Percentiles rank a stretch among this genome's conserved stretches.
Conservation (phyloP, 2,888 invertebrate species). For the Mythimna lalbum region DNA sequence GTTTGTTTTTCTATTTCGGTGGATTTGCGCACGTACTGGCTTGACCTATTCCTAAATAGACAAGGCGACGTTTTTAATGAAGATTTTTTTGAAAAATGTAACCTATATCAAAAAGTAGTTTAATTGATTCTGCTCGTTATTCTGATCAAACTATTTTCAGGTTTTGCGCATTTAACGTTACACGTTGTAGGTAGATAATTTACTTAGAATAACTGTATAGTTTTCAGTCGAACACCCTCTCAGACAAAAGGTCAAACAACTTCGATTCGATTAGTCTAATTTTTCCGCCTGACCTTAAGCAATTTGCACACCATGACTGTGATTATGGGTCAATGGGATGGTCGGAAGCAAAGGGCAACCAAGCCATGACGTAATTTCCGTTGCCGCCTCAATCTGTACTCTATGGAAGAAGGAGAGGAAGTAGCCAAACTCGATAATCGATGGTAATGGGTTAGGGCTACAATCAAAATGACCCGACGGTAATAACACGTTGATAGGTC, state of each 20-base stretch:
- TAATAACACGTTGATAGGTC: slow-evolving; percentile 10
- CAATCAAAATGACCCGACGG: background rate
- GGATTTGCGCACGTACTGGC: too few species aligned
- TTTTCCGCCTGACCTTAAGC: background rate
- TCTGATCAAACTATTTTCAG: too few species aligned
- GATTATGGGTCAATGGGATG: slow-evolving; percentile 38
- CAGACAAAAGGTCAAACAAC: background rate
- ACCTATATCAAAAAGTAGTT: too few species aligned
- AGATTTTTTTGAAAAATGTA: too few species aligned
- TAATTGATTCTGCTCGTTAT: too few species aligned
- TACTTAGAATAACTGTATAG: background rate
- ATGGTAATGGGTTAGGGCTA: slow-evolving; percentile 14
- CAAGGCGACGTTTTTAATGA: too few species aligned
- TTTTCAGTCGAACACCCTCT: background rate
- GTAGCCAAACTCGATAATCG: slow-evolving; percentile 39
- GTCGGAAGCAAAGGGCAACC: slow-evolving; percentile 27
- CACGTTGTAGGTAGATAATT: background rate
- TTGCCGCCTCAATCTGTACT: slow-evolving; percentile 22
- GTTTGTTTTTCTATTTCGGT: too few species aligned
- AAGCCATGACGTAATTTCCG: slow-evolving; percentile 54
- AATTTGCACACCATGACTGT: slow-evolving; percentile 22
- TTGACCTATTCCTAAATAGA: too few species aligned
- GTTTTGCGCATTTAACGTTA: too few species aligned
- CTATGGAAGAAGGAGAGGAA: slow-evolving; percentile 33
- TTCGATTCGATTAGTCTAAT: slow-evolving; percentile 28